Percentiles rank a stretch among this genome's conserved stretches.
phyloP scores from a whole-genome alignment of 1,140 invertebrate genomes.

The Eumaeus atala region DNA sequence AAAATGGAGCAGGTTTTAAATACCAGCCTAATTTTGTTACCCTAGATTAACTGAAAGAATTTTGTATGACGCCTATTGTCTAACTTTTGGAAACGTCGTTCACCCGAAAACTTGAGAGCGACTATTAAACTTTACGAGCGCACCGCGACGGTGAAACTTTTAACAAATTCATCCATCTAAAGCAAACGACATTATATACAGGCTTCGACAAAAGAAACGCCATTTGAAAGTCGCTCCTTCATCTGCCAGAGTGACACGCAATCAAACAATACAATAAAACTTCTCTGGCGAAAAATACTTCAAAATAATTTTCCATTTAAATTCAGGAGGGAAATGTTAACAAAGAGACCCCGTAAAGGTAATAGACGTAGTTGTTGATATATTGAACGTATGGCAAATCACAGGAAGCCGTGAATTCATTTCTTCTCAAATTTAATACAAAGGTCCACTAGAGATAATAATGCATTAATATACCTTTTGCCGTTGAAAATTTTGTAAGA shows the following conservation, averaged over 20 bases:
- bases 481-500: too few relatives aligned
- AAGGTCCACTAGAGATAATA: slow-evolving; percentile 27
- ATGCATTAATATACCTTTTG: slow-evolving; percentile 30
- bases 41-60: slow-evolving; percentile 41
- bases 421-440: neutral
- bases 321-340: slow-evolving; percentile 62
- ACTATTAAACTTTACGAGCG: slow-evolving; percentile 59
- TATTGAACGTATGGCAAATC: slow-evolving; percentile 6
- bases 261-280: slow-evolving; percentile 74
- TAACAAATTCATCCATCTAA: slow-evolving; percentile 69
- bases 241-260: slow-evolving; percentile 71
- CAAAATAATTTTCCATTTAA: slow-evolving; percentile 73
- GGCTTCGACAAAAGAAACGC: slow-evolving; percentile 51
- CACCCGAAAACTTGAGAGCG: slow-evolving; percentile 46
- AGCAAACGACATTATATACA: slow-evolving; percentile 57
- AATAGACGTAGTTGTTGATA: slow-evolving; percentile 35
- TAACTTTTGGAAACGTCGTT: slow-evolving; percentile 51
- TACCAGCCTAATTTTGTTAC: slow-evolving; percentile 8
- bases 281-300: slow-evolving; percentile 71
- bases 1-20: slow-evolving; percentile 6
- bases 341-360: slow-evolving; percentile 56
- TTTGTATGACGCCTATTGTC: slow-evolving; percentile 42
- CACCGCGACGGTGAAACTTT: slow-evolving; percentile 54
- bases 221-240: slow-evolving; percentile 60
- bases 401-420: slow-evolving; percentile 22